Percentiles rank a stretch among this genome's conserved stretches.
Evolutionary conservation across 2,113 vertebrate species (phyloP).

Genomic region (Nasalis larvatus): DNA sequence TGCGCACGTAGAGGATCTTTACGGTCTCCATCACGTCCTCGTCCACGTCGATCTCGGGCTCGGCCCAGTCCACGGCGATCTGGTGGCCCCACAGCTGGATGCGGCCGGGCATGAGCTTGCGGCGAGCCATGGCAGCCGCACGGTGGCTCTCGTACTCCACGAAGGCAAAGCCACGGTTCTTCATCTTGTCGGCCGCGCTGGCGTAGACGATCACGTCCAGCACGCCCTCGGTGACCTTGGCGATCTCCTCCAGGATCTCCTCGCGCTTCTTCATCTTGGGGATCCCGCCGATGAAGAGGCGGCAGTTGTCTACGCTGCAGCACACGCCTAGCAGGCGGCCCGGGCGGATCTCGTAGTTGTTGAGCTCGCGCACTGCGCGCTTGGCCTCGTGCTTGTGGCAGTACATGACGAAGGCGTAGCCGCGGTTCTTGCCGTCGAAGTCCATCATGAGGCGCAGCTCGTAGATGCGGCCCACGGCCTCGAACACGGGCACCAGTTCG

Average conservation of each 20-base stretch:
- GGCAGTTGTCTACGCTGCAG: slow-evolving; percentile 98
- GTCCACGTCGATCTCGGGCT: slow-evolving; percentile 98
- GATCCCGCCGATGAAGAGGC: slow-evolving; percentile 99
- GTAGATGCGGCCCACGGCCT: slow-evolving; percentile 94
- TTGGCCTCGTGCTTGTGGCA: slow-evolving; percentile 96
- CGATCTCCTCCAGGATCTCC: slow-evolving; percentile 98
- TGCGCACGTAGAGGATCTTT: slow-evolving; percentile 98
- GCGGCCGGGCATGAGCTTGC: slow-evolving; percentile 97
- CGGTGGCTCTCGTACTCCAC: slow-evolving; percentile 98
- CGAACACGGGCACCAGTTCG: slow-evolving; percentile 96
- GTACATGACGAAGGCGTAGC: slow-evolving; percentile 98
- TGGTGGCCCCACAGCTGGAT: slow-evolving; percentile 99
- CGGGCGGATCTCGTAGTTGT: slow-evolving; percentile 97
- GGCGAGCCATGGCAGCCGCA: slow-evolving; percentile 97
- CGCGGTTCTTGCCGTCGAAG: slow-evolving; percentile 98
- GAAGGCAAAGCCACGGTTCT: slow-evolving; percentile 98
- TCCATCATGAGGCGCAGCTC: slow-evolving; percentile 99
- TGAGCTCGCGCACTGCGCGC: slow-evolving; percentile 96
- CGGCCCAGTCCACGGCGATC: slow-evolving; percentile 99
- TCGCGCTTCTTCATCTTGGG: slow-evolving; percentile 99
- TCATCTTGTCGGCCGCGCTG: slow-evolving; percentile 99
- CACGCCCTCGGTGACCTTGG: slow-evolving; percentile 98
- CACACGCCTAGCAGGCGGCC: slow-evolving; percentile 97
- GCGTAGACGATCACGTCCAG: slow-evolving; percentile 98
- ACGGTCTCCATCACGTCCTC: slow-evolving; percentile 99